Evolutionary conservation across 2,113 vertebrate genomes (phyloP).

Genomic region (Ivindomyrus marchei): DNA sequence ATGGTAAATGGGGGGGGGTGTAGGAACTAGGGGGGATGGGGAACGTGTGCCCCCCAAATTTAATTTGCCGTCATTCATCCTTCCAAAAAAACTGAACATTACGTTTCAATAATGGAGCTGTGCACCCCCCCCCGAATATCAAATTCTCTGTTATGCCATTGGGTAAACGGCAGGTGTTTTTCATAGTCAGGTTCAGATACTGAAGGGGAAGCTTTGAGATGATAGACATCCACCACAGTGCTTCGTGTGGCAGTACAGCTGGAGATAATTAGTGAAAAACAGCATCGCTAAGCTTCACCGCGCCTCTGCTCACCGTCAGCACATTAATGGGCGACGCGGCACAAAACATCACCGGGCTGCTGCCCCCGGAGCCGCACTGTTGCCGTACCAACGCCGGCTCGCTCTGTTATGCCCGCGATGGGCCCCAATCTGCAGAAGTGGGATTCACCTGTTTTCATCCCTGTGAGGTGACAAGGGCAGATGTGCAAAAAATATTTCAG

Average conservation of each 20-base stretch:
- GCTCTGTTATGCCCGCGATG: background rate
- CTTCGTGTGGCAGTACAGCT: background rate
- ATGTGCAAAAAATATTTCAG: background rate
- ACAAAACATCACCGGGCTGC: background rate
- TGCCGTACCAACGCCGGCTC: background rate
- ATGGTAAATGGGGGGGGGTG: no score
- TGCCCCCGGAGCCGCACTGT: background rate
- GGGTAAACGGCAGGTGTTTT: background rate
- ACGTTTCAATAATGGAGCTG: background rate
- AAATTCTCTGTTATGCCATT: background rate
- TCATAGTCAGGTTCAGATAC: background rate
- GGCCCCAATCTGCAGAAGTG: background rate
- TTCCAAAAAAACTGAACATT: background rate
- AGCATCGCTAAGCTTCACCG: background rate
- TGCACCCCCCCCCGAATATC: background rate
- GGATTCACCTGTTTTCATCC: background rate
- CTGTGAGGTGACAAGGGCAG: background rate
- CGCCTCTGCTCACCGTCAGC: background rate
- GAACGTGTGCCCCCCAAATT: background rate
- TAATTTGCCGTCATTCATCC: background rate
- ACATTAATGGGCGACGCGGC: background rate
- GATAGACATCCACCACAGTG: background rate
- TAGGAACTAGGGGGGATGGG: background rate
- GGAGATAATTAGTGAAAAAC: background rate
- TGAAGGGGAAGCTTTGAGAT: background rate